phyloP scores from a whole-genome alignment of 2,113 vertebrate species.

The Chamaea fasciata region DNA sequence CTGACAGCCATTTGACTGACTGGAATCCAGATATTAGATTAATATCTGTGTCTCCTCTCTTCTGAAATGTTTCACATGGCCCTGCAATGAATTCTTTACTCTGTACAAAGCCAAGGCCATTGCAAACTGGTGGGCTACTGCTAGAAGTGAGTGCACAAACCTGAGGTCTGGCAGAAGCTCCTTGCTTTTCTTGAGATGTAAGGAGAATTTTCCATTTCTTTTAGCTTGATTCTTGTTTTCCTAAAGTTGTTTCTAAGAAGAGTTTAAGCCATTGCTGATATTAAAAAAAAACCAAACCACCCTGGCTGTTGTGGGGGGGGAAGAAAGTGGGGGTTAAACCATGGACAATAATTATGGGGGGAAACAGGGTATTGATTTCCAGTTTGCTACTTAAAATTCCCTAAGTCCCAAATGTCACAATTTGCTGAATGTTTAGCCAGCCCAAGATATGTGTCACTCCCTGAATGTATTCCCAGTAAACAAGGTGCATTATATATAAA shows the following conservation, averaged over 20 bases:
- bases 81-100: neutral
- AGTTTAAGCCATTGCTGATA: neutral
- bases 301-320: fast-evolving
- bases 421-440: neutral
- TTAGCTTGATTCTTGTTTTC: neutral
- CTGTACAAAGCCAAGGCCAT: neutral
- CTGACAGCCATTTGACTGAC: neutral
- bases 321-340: fast-evolving
- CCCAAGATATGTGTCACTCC: neutral
- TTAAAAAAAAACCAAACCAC: neutral
- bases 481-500: fast-evolving
- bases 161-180: neutral
- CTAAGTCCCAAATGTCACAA: neutral
- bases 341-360: neutral
- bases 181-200: neutral
- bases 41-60: neutral
- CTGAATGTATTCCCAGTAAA: neutral
- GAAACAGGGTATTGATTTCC: neutral
- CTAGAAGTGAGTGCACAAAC: neutral
- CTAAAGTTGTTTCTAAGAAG: neutral
- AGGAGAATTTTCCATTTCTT: neutral
- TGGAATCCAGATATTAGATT: neutral
- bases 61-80: neutral
- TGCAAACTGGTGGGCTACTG: neutral
- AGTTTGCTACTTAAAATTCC: neutral